These are phyloP conservation scores for Harlomillsia oculata DNA, from an alignment of 1,140 invertebrate species.

Conservation along the genomic window DNA sequence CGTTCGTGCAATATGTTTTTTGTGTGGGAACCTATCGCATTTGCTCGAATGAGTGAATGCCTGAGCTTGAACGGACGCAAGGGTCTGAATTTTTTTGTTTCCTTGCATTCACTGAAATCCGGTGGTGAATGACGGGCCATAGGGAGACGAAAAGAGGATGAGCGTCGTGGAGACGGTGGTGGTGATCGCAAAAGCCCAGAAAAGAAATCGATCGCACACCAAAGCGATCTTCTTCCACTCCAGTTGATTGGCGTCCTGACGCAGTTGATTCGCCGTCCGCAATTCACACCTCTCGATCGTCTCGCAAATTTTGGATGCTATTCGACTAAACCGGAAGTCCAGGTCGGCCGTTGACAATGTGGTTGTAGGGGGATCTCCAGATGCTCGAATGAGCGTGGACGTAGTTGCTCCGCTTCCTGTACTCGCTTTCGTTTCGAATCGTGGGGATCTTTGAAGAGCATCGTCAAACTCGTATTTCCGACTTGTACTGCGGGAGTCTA, in stretches of 20 bases:
- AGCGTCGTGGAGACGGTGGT: slow-evolving; percentile 54
- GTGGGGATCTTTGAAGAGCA: slow-evolving; percentile 36
- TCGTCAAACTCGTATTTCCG: slow-evolving; percentile 33
- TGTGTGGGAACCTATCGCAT: too few species aligned
- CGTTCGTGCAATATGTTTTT: too few species aligned
- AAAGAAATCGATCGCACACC: slow-evolving; percentile 55
- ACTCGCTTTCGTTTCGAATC: slow-evolving; percentile 33
- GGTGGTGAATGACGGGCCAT: slow-evolving; percentile 40
- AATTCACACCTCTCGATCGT: slow-evolving; percentile 62
- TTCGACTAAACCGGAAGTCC: slow-evolving; percentile 52
- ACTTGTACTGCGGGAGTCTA: slow-evolving; percentile 23
- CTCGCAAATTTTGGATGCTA: slow-evolving; percentile 56
- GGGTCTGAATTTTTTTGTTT: too few species aligned
- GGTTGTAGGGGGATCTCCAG: neutral
- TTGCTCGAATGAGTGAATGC: too few species aligned
- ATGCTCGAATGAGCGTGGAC: neutral
- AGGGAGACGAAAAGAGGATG: slow-evolving; percentile 52
- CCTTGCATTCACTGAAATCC: too few species aligned
- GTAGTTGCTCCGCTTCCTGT: neutral
- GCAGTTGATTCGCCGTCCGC: slow-evolving; percentile 55
- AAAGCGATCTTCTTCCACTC: slow-evolving; percentile 71
- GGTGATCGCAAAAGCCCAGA: slow-evolving; percentile 57
- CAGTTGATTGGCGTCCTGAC: slow-evolving; percentile 53
- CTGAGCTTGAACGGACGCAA: too few species aligned
- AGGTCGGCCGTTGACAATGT: slow-evolving; percentile 41